Evolutionary conservation across 2,888 invertebrate genomes (phyloP).

Genomic region (Aphodius granarius): DNA sequence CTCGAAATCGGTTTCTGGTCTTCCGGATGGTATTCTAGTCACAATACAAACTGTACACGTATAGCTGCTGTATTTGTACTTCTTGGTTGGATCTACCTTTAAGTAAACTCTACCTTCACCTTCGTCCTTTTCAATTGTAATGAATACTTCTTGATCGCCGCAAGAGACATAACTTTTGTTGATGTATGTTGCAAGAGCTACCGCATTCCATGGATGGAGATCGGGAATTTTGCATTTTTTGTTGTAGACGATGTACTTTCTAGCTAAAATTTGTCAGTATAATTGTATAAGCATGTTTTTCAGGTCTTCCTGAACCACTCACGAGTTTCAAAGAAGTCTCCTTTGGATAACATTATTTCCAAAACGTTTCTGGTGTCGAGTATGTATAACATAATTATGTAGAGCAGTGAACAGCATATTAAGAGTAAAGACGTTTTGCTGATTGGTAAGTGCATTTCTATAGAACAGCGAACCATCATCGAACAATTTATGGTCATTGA

Average conservation of each 20-base stretch:
- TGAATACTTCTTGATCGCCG: conserved; percentile 46
- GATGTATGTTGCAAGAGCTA: conserved; percentile 57
- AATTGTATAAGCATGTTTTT: background rate
- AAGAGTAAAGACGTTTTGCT: background rate
- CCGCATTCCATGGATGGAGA: conserved; percentile 59
- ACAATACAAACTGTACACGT: background rate
- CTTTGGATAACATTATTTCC: background rate
- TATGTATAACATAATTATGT: background rate
- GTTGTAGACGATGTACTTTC: conserved; percentile 56
- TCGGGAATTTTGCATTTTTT: conserved; percentile 65
- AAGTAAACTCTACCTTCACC: conserved; percentile 44
- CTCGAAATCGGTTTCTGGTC: background rate
- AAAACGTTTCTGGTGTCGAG: background rate
- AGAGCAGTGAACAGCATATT: background rate
- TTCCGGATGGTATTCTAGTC: background rate
- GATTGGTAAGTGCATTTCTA: background rate
- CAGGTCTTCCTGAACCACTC: background rate
- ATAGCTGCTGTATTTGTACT: background rate
- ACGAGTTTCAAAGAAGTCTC: background rate
- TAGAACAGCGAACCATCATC: too few relatives aligned
- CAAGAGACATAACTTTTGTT: conserved; percentile 59
- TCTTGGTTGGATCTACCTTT: conserved; percentile 38
- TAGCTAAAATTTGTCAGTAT: background rate
- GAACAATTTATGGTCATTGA: too few relatives aligned
- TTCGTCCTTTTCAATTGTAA: conserved; percentile 40